Conservation (phyloP, 35 echinoderm and acorn worm species). For the Ophiothrix spiculata region DNA sequence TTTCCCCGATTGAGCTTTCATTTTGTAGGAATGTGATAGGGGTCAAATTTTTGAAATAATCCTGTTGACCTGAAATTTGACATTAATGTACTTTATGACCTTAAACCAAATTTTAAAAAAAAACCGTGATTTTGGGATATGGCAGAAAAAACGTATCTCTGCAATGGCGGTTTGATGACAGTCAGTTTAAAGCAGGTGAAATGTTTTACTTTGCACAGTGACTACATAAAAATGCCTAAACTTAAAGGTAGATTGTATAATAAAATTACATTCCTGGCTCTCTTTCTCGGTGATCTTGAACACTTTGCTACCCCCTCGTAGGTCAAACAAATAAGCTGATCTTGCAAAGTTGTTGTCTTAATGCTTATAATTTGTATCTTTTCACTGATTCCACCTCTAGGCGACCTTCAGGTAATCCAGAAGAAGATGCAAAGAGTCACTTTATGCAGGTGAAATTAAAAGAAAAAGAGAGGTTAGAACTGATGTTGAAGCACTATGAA, state of each 20-base stretch:
- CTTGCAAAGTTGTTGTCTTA: not conserved
- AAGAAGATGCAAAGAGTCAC: conserved; percentile 22
- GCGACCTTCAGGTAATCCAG: conserved; percentile 41
- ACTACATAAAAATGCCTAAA: not conserved
- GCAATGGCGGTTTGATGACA: no score
- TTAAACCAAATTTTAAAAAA: no score
- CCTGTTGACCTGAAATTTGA: no score
- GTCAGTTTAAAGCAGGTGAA: no score
- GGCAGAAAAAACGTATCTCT: no score
- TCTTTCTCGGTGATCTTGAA: not conserved
- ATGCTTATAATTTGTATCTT: not conserved
- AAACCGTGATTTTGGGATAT: no score
- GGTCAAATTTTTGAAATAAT: no score
- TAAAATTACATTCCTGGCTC: not conserved
- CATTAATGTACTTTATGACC: no score
- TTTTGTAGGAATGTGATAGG: no score
- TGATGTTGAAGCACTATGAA: conserved; percentile 19
- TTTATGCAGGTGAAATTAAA: conserved; percentile 42
- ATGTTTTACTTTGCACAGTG: not conserved
- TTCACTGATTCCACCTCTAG: not conserved
- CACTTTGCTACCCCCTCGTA: not conserved
- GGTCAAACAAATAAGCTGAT: not conserved
- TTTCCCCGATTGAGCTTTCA: no score
- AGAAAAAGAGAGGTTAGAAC: conserved; percentile 43
- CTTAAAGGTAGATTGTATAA: not conserved